Conservation (phyloP, 1,140 invertebrate genomes). For the Lordiphosa mommai region DNA sequence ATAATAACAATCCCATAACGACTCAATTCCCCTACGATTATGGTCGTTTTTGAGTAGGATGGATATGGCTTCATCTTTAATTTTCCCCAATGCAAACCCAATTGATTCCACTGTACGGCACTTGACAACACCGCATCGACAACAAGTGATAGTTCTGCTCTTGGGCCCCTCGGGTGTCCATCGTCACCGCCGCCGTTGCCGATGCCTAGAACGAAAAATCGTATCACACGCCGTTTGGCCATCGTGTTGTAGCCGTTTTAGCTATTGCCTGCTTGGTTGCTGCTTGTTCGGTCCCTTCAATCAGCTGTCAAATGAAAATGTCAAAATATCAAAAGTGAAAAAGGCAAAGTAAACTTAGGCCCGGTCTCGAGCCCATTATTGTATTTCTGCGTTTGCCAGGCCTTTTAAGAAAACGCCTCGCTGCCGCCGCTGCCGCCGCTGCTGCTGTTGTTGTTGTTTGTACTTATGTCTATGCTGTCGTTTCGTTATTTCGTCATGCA, state of each 20-base stretch:
- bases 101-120: constrained; percentile 32
- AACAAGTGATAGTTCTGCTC: neutral
- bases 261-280: neutral
- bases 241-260: neutral
- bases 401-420: constrained; percentile 61
- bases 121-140: constrained; percentile 46
- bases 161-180: neutral
- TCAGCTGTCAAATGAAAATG: constrained; percentile 77
- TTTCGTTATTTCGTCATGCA: constrained; percentile 75
- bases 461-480: constrained; percentile 36
- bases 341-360: constrained; percentile 75
- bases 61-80: too few relatives aligned
- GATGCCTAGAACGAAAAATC: constrained; percentile 41
- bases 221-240: constrained; percentile 43
- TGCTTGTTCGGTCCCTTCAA: constrained; percentile 60
- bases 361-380: constrained; percentile 68
- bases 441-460: constrained; percentile 30
- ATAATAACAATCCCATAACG: too few relatives aligned
- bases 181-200: constrained; percentile 20
- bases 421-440: constrained; percentile 35
- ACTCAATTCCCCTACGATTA: too few relatives aligned
- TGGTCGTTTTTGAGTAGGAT: too few relatives aligned
- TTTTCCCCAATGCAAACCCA: neutral
- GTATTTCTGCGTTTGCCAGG: constrained; percentile 51
- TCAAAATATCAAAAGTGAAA: constrained; percentile 78